Evolutionary conservation across 2,113 vertebrate species (phyloP).

Genomic region (Enhydra lutris): DNA sequence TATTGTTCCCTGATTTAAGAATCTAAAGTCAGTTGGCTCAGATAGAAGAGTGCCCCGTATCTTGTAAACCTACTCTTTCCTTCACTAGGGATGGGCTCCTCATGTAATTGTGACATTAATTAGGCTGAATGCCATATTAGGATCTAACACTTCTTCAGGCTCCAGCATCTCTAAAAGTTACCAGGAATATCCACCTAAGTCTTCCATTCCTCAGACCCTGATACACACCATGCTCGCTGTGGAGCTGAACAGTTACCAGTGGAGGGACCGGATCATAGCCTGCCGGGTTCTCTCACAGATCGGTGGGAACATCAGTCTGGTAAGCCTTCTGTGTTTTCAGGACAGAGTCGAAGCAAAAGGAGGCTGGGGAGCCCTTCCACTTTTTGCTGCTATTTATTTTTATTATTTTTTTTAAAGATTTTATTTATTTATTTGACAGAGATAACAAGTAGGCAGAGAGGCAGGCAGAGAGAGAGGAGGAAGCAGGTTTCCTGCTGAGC

Average conservation of each 20-base stretch:
- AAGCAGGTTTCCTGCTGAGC: too few relatives aligned
- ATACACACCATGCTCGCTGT: slow-evolving; percentile 83
- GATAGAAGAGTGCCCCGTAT: not conserved
- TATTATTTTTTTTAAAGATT: too few relatives aligned
- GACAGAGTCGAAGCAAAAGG: not conserved
- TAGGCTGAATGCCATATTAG: not conserved
- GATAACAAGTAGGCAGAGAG: too few relatives aligned
- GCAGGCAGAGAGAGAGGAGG: too few relatives aligned
- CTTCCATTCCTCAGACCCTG: slow-evolving; percentile 76
- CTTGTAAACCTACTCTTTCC: not conserved
- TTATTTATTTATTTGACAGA: too few relatives aligned
- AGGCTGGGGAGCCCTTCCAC: not conserved
- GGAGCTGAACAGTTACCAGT: slow-evolving; percentile 81
- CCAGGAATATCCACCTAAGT: not conserved
- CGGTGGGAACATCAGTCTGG: slow-evolving; percentile 76
- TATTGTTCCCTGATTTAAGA: slow-evolving; percentile 18
- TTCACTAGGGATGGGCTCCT: not conserved
- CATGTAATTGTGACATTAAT: not conserved
- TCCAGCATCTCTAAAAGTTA: not conserved
- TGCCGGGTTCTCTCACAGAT: slow-evolving; percentile 80
- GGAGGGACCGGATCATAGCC: slow-evolving; percentile 77
- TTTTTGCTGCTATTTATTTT: not conserved
- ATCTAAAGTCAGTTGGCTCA: not conserved
- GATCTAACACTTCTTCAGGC: not conserved
- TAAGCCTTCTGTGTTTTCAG: slow-evolving; percentile 59